These are phyloP conservation scores for Cercopithecus neglectus DNA, from an alignment of 2,797 vertebrate genomes.

Conservation along the genomic window DNA sequence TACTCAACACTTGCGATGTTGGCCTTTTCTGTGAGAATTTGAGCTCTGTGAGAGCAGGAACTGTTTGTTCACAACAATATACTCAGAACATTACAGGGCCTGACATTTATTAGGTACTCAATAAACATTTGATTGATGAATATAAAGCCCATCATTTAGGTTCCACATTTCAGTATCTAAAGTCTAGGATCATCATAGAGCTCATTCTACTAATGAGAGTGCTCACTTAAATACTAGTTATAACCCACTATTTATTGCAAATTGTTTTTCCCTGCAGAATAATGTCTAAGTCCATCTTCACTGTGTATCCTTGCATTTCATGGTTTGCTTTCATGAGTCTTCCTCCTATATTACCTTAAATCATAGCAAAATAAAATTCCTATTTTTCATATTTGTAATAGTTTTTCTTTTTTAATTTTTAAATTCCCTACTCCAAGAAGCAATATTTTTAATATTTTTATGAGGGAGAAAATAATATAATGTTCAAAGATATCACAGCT, in stretches of 20 bases:
- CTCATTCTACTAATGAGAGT: neutral
- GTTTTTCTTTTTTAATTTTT: neutral
- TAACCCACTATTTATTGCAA: neutral
- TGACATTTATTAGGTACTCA: neutral
- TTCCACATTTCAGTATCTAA: slow-evolving; percentile 18
- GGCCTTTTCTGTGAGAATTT: neutral
- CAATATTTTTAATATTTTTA: neutral
- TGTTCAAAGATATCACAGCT: slow-evolving; percentile 49
- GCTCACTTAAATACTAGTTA: neutral
- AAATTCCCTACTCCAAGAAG: neutral
- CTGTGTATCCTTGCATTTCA: neutral
- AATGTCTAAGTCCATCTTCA: neutral
- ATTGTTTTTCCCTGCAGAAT: neutral
- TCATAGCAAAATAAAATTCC: neutral
- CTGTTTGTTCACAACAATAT: neutral
- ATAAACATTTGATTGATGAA: neutral
- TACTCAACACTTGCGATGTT: neutral
- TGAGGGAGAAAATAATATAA: neutral
- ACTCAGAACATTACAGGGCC: neutral
- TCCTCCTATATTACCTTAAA: neutral
- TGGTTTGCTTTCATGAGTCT: neutral
- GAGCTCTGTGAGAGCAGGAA: neutral
- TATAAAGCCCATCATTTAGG: neutral
- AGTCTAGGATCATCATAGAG: neutral
- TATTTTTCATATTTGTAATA: neutral